Evolutionary conservation across 2,888 invertebrate genomes (phyloP).

Genomic region (Latrodectus hesperus): DNA sequence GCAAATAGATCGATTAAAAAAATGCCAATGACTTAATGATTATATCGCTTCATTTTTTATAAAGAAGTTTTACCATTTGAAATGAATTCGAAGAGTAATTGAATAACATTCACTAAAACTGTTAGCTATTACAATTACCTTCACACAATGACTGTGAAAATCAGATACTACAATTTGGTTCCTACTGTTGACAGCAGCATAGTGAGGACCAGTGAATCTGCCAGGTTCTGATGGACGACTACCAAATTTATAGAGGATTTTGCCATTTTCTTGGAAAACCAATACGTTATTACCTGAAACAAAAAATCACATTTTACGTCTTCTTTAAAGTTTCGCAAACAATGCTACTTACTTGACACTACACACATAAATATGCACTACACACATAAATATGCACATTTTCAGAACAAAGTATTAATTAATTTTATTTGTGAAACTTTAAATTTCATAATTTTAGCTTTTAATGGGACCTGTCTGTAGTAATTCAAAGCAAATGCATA

Average conservation of each 20-base stretch:
- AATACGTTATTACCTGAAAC: conserved; percentile 55
- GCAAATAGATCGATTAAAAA: too few relatives aligned
- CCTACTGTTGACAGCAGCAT: conserved; percentile 77
- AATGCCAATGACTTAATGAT: too few relatives aligned
- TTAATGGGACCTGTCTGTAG: too few relatives aligned
- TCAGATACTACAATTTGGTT: conserved; percentile 78
- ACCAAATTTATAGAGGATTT: conserved; percentile 76
- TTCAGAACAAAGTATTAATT: background rate
- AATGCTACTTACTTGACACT: too few relatives aligned
- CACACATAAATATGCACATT: background rate
- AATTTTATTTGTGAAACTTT: background rate
- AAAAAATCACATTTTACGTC: background rate
- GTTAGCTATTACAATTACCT: conserved; percentile 70
- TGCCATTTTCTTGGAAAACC: conserved; percentile 75
- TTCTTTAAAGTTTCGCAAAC: too few relatives aligned
- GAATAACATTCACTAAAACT: too few relatives aligned
- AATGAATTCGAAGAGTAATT: too few relatives aligned
- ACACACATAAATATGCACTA: too few relatives aligned
- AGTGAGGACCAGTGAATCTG: conserved; percentile 79
- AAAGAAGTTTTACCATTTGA: too few relatives aligned
- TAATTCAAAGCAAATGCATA: too few relatives aligned
- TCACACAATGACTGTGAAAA: conserved; percentile 78
- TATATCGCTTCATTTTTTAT: too few relatives aligned
- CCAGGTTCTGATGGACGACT: conserved; percentile 76
- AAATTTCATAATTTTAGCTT: too few relatives aligned